Evolutionary conservation across 2,888 invertebrate genomes (phyloP).

Genomic region (Lasioglossum marginatum): DNA sequence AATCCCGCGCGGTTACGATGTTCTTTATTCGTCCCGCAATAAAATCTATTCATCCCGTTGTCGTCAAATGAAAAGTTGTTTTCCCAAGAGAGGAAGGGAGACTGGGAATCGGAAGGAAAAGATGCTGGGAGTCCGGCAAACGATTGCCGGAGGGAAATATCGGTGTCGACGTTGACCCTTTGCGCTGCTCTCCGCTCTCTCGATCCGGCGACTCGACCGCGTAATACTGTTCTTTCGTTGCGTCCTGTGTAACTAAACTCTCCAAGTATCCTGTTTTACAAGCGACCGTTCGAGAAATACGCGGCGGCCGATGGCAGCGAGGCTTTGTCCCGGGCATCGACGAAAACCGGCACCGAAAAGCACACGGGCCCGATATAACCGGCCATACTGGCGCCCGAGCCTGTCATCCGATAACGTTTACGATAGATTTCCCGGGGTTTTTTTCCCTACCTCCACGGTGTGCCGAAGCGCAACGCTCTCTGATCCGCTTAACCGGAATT

Average conservation of each 20-base stretch:
- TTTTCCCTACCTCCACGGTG: slow-evolving; percentile 5
- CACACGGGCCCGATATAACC: slow-evolving; percentile 32
- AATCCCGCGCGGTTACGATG: neutral
- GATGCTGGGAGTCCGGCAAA: neutral
- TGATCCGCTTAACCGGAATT: slow-evolving; percentile 66
- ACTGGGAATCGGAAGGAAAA: neutral
- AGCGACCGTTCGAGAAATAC: slow-evolving; percentile 25
- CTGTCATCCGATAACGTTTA: slow-evolving; percentile 59
- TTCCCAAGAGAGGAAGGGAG: neutral
- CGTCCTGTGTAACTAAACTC: slow-evolving; percentile 29
- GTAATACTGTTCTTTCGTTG: neutral
- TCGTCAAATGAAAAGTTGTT: neutral
- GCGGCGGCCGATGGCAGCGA: slow-evolving; percentile 12
- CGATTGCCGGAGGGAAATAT: slow-evolving; percentile 10
- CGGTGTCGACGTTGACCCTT: neutral
- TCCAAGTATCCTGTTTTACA: slow-evolving; percentile 26
- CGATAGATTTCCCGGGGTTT: slow-evolving; percentile 57
- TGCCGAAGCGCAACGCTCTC: slow-evolving; percentile 30
- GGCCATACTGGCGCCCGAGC: slow-evolving; percentile 5
- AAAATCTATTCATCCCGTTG: neutral
- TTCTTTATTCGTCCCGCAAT: neutral
- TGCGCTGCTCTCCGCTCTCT: neutral
- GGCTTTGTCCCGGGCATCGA: slow-evolving; percentile 27
- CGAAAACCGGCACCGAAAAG: slow-evolving; percentile 32
- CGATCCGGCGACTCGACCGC: neutral